These are phyloP conservation scores for Caenorhabditis sp. DNA, from an alignment of 2,888 invertebrate genomes.

Conservation along the genomic window DNA sequence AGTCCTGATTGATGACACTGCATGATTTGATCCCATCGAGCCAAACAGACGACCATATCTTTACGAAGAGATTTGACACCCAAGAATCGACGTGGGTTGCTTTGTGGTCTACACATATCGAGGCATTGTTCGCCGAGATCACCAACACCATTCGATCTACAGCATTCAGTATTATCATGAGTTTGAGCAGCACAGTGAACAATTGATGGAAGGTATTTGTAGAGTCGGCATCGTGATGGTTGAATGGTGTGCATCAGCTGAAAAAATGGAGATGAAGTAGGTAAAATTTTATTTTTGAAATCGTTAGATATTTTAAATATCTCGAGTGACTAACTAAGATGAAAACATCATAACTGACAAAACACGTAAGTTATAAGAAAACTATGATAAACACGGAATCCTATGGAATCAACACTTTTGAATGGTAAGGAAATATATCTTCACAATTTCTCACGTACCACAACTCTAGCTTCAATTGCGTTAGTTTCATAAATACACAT, in stretches of 20 bases:
- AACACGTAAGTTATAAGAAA: too few species aligned
- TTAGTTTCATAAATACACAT: conserved; percentile 69
- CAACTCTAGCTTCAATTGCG: conserved; percentile 68
- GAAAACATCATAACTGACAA: too few species aligned
- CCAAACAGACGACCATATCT: conserved; percentile 67
- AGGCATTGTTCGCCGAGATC: conserved; percentile 66
- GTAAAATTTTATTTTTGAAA: too few species aligned
- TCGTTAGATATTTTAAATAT: not conserved
- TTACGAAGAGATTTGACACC: conserved; percentile 67
- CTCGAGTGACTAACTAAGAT: too few species aligned
- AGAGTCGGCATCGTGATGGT: conserved; percentile 67
- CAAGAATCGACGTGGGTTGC: conserved; percentile 66
- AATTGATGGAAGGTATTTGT: conserved; percentile 67
- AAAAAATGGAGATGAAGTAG: too few species aligned
- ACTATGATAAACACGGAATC: too few species aligned
- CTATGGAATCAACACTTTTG: too few species aligned
- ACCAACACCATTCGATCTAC: conserved; percentile 63
- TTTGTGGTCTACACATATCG: conserved; percentile 66
- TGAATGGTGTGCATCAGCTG: conserved; percentile 66
- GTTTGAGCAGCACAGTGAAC: conserved; percentile 70
- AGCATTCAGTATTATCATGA: conserved; percentile 69
- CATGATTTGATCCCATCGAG: conserved; percentile 70
- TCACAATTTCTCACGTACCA: conserved; percentile 50
- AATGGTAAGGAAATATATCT: too few species aligned
- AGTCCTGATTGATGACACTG: conserved; percentile 68